These are phyloP conservation scores for Taphrorychus bicolor DNA, from an alignment of 2,888 invertebrate genomes.

Conservation along the genomic window DNA sequence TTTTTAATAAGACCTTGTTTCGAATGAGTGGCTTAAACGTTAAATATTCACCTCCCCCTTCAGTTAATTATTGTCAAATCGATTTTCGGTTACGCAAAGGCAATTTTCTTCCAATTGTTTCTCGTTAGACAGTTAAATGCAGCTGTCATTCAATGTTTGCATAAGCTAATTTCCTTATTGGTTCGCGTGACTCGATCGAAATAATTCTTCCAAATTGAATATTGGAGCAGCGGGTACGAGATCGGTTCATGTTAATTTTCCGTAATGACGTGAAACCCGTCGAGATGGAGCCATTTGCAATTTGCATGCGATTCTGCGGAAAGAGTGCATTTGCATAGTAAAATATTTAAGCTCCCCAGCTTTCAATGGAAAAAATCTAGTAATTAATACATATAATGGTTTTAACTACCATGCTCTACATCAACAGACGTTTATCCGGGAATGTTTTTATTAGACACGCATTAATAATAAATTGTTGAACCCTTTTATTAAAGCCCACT, in stretches of 20 bases:
- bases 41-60: background rate
- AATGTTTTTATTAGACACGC: constrained; percentile 7
- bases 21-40: background rate
- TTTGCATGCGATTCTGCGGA: constrained; percentile 9
- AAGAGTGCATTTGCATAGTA: background rate
- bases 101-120: constrained; percentile 21
- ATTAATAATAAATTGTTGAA: constrained; percentile 20
- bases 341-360: background rate
- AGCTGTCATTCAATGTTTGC: constrained; percentile 35
- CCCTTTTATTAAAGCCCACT: constrained; percentile 19
- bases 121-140: constrained; percentile 31
- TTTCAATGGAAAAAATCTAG: constrained; percentile 1
- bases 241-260: constrained; percentile 25
- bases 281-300: constrained; percentile 22
- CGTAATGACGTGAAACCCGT: constrained; percentile 17
- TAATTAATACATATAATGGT: background rate
- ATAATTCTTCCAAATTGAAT: constrained; percentile 36
- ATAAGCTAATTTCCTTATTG: constrained; percentile 37
- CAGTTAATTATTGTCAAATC: background rate
- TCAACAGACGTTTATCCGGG: background rate
- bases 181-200: constrained; percentile 33
- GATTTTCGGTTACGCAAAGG: constrained; percentile 8
- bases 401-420: background rate
- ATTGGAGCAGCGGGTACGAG: constrained; percentile 19
- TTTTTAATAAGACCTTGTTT: background rate